phyloP scores from a whole-genome alignment of 2,113 vertebrate species.

The Felis chaus region DNA sequence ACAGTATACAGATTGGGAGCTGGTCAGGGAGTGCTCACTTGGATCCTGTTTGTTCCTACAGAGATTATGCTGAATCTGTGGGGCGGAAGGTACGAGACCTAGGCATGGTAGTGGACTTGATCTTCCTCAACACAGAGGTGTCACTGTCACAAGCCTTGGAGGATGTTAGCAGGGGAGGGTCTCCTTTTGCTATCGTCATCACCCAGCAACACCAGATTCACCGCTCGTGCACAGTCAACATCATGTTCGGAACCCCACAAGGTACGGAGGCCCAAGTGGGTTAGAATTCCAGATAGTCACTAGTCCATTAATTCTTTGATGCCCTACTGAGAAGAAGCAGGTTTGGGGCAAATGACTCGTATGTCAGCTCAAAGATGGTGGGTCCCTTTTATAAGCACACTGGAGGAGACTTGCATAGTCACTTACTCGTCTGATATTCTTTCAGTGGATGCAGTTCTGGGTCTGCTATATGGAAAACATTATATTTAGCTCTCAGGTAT shows the following conservation, averaged over 20 bases:
- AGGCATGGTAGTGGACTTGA: constrained; percentile 99
- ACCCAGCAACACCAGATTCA: constrained; percentile 99
- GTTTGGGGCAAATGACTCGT: background rate
- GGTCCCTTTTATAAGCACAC: background rate
- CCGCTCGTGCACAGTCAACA: constrained; percentile 98
- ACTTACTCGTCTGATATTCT: background rate
- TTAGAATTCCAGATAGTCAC: background rate
- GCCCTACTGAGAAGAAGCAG: background rate
- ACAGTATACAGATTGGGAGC: background rate
- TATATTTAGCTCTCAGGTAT: background rate
- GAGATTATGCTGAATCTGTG: constrained; percentile 98
- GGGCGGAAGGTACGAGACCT: constrained; percentile 97
- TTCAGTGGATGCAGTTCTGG: background rate
- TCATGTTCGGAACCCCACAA: constrained; percentile 98
- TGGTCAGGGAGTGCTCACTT: background rate
- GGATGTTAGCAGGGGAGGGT: constrained; percentile 95
- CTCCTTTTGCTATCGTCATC: constrained; percentile 98
- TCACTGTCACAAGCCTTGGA: constrained; percentile 97
- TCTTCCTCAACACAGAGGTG: constrained; percentile 99
- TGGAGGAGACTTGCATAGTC: background rate
- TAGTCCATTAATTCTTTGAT: background rate
- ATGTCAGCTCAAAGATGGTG: background rate
- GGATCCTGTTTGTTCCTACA: constrained; percentile 76
- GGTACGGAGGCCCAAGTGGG: constrained; percentile 83
- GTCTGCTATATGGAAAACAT: background rate